These are phyloP conservation scores for Microctonus brassicae DNA, from an alignment of 2,888 invertebrate species.

Conservation along the genomic window DNA sequence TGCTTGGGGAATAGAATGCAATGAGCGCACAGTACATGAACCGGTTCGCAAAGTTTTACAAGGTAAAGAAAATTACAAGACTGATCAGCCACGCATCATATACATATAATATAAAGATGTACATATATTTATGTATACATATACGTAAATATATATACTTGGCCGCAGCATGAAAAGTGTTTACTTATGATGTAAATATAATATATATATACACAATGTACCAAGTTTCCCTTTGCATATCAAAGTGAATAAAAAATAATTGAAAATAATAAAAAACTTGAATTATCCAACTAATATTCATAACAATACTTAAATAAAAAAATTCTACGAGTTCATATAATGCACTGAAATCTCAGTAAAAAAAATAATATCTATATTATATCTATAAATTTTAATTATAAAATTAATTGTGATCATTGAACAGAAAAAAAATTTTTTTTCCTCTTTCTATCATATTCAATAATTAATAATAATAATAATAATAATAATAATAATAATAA, in stretches of 20 bases:
- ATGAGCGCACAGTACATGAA: too few relatives aligned
- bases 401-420: slow-evolving; percentile 5
- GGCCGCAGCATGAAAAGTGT: background rate
- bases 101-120: too few relatives aligned
- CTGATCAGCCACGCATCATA: slow-evolving; percentile 47
- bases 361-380: background rate
- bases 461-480: too few relatives aligned
- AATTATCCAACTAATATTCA: background rate
- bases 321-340: too few relatives aligned
- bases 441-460: too few relatives aligned
- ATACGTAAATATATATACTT: too few relatives aligned
- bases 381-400: slow-evolving; percentile 25
- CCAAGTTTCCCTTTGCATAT: background rate
- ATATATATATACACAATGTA: background rate
- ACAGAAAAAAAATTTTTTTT: slow-evolving; percentile 16
- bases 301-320: background rate
- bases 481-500: too few relatives aligned
- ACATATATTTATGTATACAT: too few relatives aligned
- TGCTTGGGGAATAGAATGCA: slow-evolving; percentile 2
- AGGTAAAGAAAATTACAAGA: slow-evolving; percentile 56
- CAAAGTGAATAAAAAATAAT: too few relatives aligned
- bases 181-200: background rate
- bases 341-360: background rate
- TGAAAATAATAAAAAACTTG: background rate
- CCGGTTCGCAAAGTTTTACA: slow-evolving; percentile 49